These are phyloP conservation scores for Odontamblyopus rebecca DNA, from an alignment of 2,797 vertebrate genomes.

Conservation along the genomic window DNA sequence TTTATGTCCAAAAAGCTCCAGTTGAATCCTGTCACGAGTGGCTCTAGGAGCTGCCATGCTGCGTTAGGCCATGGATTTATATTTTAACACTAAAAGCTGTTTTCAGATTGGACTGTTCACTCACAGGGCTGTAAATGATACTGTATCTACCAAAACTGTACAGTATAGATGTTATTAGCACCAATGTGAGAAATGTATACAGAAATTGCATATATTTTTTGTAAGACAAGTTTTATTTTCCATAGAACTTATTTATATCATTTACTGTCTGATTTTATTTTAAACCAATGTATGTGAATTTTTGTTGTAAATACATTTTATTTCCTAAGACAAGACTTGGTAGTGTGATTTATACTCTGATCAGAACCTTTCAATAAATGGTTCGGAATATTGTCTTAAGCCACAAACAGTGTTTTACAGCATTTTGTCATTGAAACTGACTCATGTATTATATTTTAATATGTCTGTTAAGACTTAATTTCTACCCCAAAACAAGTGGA, in stretches of 20 bases:
- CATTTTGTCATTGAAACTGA: neutral
- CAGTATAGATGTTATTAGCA: conserved; percentile 91
- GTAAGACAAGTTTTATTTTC: conserved; percentile 98
- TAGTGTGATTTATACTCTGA: conserved; percentile 95
- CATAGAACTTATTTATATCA: conserved; percentile 99
- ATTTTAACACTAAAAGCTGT: conserved; percentile 60
- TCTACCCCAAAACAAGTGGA: neutral
- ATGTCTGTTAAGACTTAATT: neutral
- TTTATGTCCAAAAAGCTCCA: conserved; percentile 30
- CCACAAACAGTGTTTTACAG: conserved; percentile 7
- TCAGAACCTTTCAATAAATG: conserved; percentile 97
- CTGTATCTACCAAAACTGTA: conserved; percentile 88
- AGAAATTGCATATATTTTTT: conserved; percentile 94
- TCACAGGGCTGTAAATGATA: conserved; percentile 78
- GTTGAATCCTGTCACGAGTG: conserved; percentile 28
- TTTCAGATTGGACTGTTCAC: conserved; percentile 69
- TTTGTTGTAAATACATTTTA: conserved; percentile 98
- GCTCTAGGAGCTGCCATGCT: conserved; percentile 29
- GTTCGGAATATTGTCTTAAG: conserved; percentile 84
- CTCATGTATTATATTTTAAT: too few relatives aligned
- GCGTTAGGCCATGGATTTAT: conserved; percentile 40
- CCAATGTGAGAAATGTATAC: conserved; percentile 88
- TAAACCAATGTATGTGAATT: conserved; percentile 86
- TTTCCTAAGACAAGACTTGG: conserved; percentile 86
- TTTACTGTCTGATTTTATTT: conserved; percentile 87